Evolutionary conservation across 2,113 vertebrate species (phyloP), one percentile per base, ranked within the genome.

Genomic region (Prinia subflava): DNA sequence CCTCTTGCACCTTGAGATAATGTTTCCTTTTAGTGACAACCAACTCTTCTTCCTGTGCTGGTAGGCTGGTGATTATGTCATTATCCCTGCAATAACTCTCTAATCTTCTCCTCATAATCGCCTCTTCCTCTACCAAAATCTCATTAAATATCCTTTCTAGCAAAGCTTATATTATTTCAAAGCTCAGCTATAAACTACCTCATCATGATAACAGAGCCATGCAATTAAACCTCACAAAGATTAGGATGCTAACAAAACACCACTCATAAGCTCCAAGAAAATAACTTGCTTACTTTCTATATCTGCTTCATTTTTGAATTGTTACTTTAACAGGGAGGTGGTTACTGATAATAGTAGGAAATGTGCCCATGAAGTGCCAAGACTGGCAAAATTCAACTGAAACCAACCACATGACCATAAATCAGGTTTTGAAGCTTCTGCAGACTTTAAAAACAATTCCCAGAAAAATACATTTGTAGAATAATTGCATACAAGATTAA

Each of bases 141-240:
- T 75, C 42, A 81, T 96, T 91, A 95, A 73, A 90, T 65, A 92
- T 50, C 37, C 49, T 92, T 81, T 73, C 80, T 62, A 84, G 88
- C 41, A 83, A 86, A 92, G 76, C 90, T 92, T 53, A 3, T 55
- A 83, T 81, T 90, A 89, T 86, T 92, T 87, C 73, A 81, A 81
- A 94, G 56, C 68, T 92, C 83, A 53, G 52, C 67, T 92, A 89
- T 68, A 64, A 95, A 93, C 76, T 41, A 63, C 63, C 52, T 93
- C 60, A 78, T 69, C 67, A 90, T 27, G 65, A 88, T 41, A 79
- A 8, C 68, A 88, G 44, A 91, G 53, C 41, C 35, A 67, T 83
- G 60, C 73, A 93, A 96, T 88, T 94, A 96, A 96, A 90, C 15
- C 31, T 86, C 47, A 86, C 73, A 49, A 76, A 87, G 87, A 97